phyloP scores from a whole-genome alignment of 1,140 invertebrate genomes.

The Physella acuta region DNA sequence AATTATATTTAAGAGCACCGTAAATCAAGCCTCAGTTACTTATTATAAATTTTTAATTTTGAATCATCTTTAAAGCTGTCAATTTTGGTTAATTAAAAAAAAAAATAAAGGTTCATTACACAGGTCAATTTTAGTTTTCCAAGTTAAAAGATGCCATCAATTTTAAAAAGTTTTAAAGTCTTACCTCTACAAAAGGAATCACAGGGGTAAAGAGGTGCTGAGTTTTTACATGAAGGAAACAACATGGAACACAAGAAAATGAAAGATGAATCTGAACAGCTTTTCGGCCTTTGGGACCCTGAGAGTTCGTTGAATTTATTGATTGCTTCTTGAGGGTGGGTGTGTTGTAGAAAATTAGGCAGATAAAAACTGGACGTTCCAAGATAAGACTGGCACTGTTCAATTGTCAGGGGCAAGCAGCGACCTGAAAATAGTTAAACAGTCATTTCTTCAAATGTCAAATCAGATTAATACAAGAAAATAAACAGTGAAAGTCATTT shows the following conservation, averaged over 20 bases:
- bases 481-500: neutral
- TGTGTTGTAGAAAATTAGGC: constrained; percentile 10
- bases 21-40: too few species aligned
- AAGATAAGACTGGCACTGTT: constrained; percentile 11
- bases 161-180: too few species aligned
- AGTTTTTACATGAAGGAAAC: constrained; percentile 14
- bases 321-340: neutral
- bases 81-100: too few species aligned
- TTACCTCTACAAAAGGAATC: constrained; percentile 13
- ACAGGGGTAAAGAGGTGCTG: constrained; percentile 7
- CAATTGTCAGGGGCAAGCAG: constrained; percentile 13
- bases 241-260: constrained; percentile 15
- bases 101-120: too few species aligned
- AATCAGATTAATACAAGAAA: neutral
- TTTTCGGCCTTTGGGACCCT: neutral
- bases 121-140: too few species aligned
- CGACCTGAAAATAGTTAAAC: constrained; percentile 6
- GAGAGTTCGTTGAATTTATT: neutral
- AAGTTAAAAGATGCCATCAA: too few species aligned
- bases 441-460: neutral
- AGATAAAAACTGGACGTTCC: constrained; percentile 11
- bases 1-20: too few species aligned
- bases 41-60: too few species aligned
- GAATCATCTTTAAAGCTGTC: too few species aligned
- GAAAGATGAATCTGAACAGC: neutral